Percentiles rank a stretch among this genome's conserved stretches.
phyloP scores from a whole-genome alignment of 2,113 vertebrate genomes.

The Vulpes lagopus region DNA sequence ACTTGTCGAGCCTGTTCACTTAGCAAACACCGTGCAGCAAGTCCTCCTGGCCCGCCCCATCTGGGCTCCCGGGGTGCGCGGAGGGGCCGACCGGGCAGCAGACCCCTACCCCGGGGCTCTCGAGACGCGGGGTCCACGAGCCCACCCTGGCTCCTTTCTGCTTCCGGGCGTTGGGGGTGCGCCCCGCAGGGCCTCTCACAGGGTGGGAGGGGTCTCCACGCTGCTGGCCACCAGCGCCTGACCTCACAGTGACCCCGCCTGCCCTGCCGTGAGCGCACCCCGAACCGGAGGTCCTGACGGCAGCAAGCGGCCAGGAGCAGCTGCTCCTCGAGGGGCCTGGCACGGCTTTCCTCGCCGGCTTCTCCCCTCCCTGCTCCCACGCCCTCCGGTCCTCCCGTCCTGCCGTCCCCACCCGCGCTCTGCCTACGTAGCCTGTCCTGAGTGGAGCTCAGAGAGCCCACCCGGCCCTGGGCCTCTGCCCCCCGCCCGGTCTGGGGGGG shows the following conservation, averaged over 20 bases:
- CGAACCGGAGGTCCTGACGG: not conserved
- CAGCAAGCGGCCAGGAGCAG: not conserved
- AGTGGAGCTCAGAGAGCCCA: not conserved
- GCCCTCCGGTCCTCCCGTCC: not conserved
- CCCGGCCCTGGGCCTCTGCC: not conserved
- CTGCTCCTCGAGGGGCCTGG: not conserved
- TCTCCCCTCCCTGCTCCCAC: rapidly evolving
- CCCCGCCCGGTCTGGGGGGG: not conserved
- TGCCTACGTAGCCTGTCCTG: too few relatives aligned
- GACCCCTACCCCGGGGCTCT: rapidly evolving
- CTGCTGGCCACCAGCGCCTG: rapidly evolving
- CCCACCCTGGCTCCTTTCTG: not conserved
- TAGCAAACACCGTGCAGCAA: rapidly evolving
- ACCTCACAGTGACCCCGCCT: rapidly evolving
- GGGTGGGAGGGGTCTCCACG: not conserved
- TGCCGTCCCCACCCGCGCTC: not conserved
- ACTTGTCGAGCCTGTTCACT: not conserved
- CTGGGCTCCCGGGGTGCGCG: rapidly evolving
- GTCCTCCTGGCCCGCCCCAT: not conserved
- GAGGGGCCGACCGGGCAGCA: not conserved
- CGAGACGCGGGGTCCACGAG: not conserved
- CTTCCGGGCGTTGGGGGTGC: not conserved
- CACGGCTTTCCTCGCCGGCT: not conserved
- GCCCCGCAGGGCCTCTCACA: not conserved
- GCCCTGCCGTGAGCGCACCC: not conserved